phyloP scores from a whole-genome alignment of 2,888 invertebrate genomes.

The Cryptocephalus primarius region DNA sequence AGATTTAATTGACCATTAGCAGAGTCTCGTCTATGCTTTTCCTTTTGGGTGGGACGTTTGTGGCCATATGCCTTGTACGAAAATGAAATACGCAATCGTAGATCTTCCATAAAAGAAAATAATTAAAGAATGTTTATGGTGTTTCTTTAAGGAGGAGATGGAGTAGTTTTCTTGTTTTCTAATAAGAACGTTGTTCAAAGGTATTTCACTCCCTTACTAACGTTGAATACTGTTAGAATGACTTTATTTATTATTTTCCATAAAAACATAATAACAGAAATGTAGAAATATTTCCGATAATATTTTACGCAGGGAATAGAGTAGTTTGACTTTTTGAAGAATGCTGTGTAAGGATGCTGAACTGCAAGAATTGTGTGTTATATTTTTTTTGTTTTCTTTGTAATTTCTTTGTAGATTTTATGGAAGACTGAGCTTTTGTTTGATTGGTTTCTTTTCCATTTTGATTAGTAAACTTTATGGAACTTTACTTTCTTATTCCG shows the following conservation, averaged over 20 bases:
- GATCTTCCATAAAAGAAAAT: slow-evolving; percentile 4
- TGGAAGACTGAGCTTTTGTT: slow-evolving; percentile 1
- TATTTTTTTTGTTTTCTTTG: not conserved
- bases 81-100: slow-evolving; percentile 1
- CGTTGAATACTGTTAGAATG: not conserved
- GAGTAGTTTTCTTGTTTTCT: not conserved
- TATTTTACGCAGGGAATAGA: no score
- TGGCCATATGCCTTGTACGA: slow-evolving; percentile 21
- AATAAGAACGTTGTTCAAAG: not conserved
- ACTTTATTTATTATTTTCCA: no score
- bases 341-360: no score
- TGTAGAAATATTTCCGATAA: no score
- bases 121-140: not conserved
- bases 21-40: no score
- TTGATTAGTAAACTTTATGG: no score
- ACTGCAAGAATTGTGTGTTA: no score
- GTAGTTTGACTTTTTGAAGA: no score
- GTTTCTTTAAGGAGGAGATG: slow-evolving; percentile 2
- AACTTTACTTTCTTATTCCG: no score
- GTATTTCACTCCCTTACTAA: not conserved
- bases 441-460: no score
- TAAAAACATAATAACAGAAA: no score
- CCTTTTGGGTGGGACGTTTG: slow-evolving; percentile 12
- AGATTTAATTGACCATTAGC: slow-evolving; percentile 17
- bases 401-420: not conserved